Base-by-base conservation (phyloP, 2,888 invertebrate species). In the Cecidostiba fungosa region DNA sequence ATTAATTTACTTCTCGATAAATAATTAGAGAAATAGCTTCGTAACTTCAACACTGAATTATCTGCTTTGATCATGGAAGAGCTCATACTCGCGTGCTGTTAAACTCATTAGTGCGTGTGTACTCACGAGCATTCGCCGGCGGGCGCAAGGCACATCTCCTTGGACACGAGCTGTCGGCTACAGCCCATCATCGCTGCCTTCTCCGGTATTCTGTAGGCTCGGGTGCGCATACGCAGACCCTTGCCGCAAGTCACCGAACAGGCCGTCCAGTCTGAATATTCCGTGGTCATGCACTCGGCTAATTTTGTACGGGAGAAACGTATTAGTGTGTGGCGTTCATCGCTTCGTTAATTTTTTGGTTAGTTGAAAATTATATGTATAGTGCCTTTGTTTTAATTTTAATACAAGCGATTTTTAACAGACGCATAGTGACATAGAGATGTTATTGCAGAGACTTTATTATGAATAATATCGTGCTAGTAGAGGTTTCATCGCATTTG, bases 121-220 rank as follows among this genome's bases (percentile, higher is more conserved):
- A 95, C 95, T 95, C 91, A 96, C 97, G 95, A 95, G 94, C 97
- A 97, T 93, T 97, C 97, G 0, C 97, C 94, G 50, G 96, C 93
- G 23, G 94, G 94, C 6, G 97, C 97, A 62, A 97, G 97, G 92
- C 98, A 99, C 97, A 98, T 97, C 94, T 98, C 98, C 93, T 98
- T 98, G 83, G 96, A 95, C 73, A 97, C 95, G 85, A 96, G 94
- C 77, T 94, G 94, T 66, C 94, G 93, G 86, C 95, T 95, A 91
- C 97, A 97, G 5, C 95, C 93, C 90, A 95, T 94, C 95, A 96
- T 95, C 88, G 94, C 94, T 8, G 98, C 98, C 91, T 96, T 96
- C 90, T 96, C 95, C 73, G 96, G 96, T 93, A 96, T 93, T 87
- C 91, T 93, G 93, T 93, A 96, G 91, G 92, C 94, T 88, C 95